phyloP scores from a whole-genome alignment of 1,140 invertebrate species.

The Calephelis nemesis region DNA sequence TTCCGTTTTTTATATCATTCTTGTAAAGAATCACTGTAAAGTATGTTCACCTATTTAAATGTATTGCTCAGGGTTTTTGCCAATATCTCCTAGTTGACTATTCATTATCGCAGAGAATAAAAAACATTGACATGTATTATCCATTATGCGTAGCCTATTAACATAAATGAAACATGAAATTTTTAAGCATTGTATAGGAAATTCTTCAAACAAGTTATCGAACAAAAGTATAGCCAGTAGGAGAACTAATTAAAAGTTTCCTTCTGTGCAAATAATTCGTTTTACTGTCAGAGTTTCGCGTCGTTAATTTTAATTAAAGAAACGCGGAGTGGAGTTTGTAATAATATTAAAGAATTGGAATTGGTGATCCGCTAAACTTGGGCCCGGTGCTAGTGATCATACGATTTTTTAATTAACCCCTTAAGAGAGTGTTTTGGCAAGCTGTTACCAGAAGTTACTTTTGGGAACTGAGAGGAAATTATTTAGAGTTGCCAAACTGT shows the following conservation, averaged over 20 bases:
- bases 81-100: no score
- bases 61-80: no score
- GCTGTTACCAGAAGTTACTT: conserved; percentile 55
- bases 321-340: conserved; percentile 69
- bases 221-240: conserved; percentile 68
- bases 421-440: conserved; percentile 54
- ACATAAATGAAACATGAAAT: background rate
- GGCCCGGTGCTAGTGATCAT: conserved; percentile 65
- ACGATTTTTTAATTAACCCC: conserved; percentile 75
- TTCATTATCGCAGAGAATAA: no score
- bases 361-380: conserved; percentile 77
- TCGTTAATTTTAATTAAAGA: conserved; percentile 80
- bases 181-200: conserved; percentile 54
- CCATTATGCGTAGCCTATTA: conserved; percentile 1
- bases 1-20: no score
- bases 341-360: conserved; percentile 78
- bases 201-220: conserved; percentile 63
- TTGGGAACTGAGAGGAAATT: conserved; percentile 52
- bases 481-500: conserved; percentile 50
- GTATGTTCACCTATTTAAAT: no score
- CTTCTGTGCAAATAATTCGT: conserved; percentile 77
- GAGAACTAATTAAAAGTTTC: conserved; percentile 76
- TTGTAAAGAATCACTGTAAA: no score
- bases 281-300: conserved; percentile 76
- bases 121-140: background rate